Evolutionary conservation across 1,140 invertebrate genomes (phyloP), one percentile per base, ranked within the genome.

Genomic region (Pseudomyrmex pallidus): DNA sequence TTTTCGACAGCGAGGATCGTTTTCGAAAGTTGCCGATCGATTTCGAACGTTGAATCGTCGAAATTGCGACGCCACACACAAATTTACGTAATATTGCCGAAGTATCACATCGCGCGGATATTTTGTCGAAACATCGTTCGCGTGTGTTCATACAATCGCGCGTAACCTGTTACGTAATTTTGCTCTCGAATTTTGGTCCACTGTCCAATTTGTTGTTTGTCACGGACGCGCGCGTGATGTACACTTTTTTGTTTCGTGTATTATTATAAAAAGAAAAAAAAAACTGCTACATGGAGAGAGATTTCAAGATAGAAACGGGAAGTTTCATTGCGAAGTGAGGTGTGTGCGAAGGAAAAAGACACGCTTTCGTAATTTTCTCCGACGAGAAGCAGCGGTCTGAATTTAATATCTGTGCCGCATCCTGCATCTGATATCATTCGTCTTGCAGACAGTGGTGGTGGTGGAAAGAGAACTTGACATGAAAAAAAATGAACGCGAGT

Each of bases 401-500:
- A 56, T 56, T 78, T 35, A 57, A 70, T 48, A 70, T 48, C 17
- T 22, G 15, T 46, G 48, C 8, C 22, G 44, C 13, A 3, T 22
- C 1, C 13, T 57, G 10, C 20, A 12, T 17, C 2, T 8, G 2
- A n/a, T 17, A 22, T 25, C 17, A n/a, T 44, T 67, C 20, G 13
- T 20, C 35, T 22, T 22, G 35, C 12, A 9, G 35, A 48, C 63
- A 48, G 15, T 13, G 22, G 17, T 57, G 56, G 4, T 10, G 10
- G 54, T 5, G 35, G 35, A 5, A 35, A 48, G 20, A 48, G 15
- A 25, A 35, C 54, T n/a, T 15, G 52, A 59, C 50, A n/a, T 46
- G 13, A 48, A 70, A 13, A 80, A 70, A 70, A 70, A 70, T 61
- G 10, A 59, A 59, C 20, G 10, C 35, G 35, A 35, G 35, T 35